Conservation (phyloP, 1,140 invertebrate genomes). For the Hyposmocoma kahamanoa region DNA sequence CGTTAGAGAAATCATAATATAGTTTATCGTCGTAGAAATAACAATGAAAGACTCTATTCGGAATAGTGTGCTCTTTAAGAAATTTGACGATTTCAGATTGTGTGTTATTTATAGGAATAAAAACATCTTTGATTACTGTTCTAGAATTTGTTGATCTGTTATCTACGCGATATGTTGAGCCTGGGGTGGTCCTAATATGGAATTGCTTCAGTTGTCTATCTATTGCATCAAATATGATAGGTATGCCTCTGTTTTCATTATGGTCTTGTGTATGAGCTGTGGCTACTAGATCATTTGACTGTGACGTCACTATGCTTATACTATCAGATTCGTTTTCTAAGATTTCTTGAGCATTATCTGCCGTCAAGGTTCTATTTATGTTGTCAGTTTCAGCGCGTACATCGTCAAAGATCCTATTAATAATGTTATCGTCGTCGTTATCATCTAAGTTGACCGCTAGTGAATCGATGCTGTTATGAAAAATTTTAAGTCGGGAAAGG, state of each 20-base stretch:
- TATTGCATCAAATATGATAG: slow-evolving; percentile 8
- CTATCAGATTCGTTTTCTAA: background rate
- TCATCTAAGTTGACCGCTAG: background rate
- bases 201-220: slow-evolving; percentile 14
- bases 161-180: background rate
- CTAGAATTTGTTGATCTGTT: slow-evolving; percentile 2
- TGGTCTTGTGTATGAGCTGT: slow-evolving; percentile 1
- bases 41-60: slow-evolving; percentile 3
- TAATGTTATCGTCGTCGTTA: background rate
- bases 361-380: no score
- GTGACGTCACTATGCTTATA: background rate
- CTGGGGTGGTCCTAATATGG: slow-evolving; percentile 8
- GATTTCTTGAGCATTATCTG: no score
- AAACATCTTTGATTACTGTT: slow-evolving; percentile 8
- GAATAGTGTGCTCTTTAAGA: slow-evolving; percentile 11
- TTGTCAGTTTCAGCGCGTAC: background rate
- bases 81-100: slow-evolving; percentile 9
- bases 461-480: background rate
- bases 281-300: background rate
- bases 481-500: background rate
- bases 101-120: slow-evolving; percentile 1
- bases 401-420: background rate
- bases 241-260: slow-evolving; percentile 9
- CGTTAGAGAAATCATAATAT: background rate
- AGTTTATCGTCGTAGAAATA: slow-evolving; percentile 13